These are phyloP conservation scores for Hypsopygia costalis DNA, from an alignment of 2,888 invertebrate species.

Conservation along the genomic window DNA sequence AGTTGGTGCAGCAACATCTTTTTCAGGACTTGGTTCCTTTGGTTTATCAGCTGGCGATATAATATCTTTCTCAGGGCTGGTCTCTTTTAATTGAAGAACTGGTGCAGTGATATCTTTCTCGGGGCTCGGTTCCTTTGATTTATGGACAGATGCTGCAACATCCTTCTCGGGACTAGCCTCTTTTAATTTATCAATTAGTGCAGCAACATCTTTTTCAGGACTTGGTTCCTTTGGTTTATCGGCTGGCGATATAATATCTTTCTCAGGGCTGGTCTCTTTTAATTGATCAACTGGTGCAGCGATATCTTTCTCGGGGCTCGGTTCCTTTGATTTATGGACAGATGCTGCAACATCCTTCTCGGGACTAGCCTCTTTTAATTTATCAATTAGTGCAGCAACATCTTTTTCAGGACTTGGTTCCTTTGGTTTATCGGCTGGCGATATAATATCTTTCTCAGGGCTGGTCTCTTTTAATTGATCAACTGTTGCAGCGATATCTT, in stretches of 20 bases:
- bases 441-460: not conserved
- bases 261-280: not conserved
- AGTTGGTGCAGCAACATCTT: not conserved
- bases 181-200: not conserved
- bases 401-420: constrained; percentile 6
- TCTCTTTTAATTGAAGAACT: not conserved
- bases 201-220: constrained; percentile 1
- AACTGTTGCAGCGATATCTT: not conserved
- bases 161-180: not conserved
- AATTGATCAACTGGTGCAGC: not conserved
- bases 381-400: not conserved
- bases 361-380: constrained; percentile 10
- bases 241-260: not conserved
- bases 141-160: not conserved
- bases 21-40: constrained; percentile 5
- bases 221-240: not conserved
- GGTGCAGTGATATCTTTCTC: not conserved
- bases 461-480: not conserved
- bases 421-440: not conserved
- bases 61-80: constrained; percentile 15
- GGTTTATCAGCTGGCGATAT: constrained; percentile 4
- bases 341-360: not conserved
- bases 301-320: constrained; percentile 7
- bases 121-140: not conserved
- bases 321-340: constrained; percentile 6